Conservation (phyloP, 2,888 invertebrate species). For the Sphinx pinastri region DNA sequence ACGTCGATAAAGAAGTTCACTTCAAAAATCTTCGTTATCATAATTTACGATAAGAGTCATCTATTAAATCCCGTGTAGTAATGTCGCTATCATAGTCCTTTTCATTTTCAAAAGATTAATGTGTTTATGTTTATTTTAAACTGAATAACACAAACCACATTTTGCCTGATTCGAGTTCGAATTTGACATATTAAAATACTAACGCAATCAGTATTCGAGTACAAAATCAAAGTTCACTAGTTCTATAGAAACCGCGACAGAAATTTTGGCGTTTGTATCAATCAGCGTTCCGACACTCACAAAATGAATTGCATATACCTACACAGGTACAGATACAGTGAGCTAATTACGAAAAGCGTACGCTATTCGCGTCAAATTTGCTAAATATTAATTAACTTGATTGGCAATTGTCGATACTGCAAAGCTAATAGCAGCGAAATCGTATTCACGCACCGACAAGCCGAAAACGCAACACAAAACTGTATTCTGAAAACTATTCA, state of each 20-base stretch:
- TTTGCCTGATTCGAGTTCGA: background rate
- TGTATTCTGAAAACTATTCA: background rate
- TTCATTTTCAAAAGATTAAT: no score
- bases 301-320: constrained; percentile 14
- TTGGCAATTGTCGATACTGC: constrained; percentile 9
- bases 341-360: constrained; percentile 5
- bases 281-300: background rate
- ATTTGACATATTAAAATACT: background rate
- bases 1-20: no score
- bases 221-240: background rate
- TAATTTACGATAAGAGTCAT: no score
- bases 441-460: background rate
- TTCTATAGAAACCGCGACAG: background rate
- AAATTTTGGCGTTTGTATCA: constrained; percentile 16
- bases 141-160: background rate
- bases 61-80: no score
- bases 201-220: background rate
- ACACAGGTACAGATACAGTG: background rate
- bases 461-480: background rate
- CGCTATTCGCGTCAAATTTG: background rate
- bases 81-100: no score
- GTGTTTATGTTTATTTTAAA: no score
- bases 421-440: background rate
- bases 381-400: constrained; percentile 18
- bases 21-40: no score